Conservation (phyloP, 2,888 invertebrate genomes). For the Emmelina monodactyla region DNA sequence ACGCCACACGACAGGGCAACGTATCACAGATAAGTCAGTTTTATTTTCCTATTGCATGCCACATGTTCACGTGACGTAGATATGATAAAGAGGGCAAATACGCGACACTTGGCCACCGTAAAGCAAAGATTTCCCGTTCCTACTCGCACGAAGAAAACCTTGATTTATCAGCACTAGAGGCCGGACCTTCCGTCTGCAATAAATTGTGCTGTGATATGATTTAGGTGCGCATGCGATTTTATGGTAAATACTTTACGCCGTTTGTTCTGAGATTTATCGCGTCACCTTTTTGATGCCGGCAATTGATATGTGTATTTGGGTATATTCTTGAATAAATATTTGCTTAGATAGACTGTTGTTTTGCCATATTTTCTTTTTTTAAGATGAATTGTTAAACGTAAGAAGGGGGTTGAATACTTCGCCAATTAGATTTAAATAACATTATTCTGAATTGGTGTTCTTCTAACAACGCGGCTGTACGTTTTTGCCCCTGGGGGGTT, state of each 20-base stretch:
- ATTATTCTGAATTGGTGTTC: no score
- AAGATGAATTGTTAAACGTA: no score
- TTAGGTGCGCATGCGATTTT: conserved; percentile 59
- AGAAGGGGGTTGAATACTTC: no score
- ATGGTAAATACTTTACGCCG: conserved; percentile 62
- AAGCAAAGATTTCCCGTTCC: conserved; percentile 50
- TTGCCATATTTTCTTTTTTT: no score
- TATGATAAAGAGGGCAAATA: not conserved
- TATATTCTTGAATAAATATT: no score
- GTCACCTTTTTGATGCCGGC: no score
- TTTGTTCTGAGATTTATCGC: conserved; percentile 51
- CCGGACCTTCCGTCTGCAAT: conserved; percentile 62
- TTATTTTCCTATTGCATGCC: conserved; percentile 1
- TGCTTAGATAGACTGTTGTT: no score
- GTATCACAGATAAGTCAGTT: not conserved
- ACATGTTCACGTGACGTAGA: not conserved
- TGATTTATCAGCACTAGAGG: conserved; percentile 63
- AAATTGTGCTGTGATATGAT: conserved; percentile 65
- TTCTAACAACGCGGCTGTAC: no score
- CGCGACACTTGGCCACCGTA: conserved; percentile 25
- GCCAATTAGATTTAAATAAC: no score
- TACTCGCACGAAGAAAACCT: conserved; percentile 58
- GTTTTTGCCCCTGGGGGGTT: no score
- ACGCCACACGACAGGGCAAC: no score
- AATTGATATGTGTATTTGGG: no score